phyloP scores from a whole-genome alignment of 2,888 invertebrate genomes.

The Drosophila dives region DNA sequence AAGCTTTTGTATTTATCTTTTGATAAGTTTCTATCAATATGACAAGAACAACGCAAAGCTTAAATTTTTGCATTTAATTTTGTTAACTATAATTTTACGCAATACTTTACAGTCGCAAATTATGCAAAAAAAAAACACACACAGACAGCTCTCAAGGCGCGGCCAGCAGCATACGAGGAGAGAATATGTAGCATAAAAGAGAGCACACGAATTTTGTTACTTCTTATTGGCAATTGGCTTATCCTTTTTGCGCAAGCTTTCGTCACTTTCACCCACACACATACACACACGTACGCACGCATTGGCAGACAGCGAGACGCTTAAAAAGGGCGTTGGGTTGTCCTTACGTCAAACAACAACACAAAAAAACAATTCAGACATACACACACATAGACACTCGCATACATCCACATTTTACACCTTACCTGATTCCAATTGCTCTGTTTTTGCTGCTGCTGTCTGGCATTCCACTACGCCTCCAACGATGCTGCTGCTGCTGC shows the following conservation, averaged over 20 bases:
- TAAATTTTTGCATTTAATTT: conserved; percentile 32
- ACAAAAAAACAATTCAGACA: conserved; percentile 24
- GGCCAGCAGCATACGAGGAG: conserved; percentile 37
- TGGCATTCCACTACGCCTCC: conserved; percentile 63
- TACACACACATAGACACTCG: conserved; percentile 4
- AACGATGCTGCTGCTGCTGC: conserved; percentile 51
- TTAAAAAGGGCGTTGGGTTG: conserved; percentile 69
- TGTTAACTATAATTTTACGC: conserved; percentile 44
- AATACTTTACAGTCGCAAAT: conserved; percentile 31
- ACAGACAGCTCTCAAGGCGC: conserved; percentile 30
- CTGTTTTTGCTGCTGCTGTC: conserved; percentile 44
- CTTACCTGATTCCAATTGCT: conserved; percentile 62
- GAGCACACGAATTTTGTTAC: conserved; percentile 27
- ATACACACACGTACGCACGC: conserved; percentile 25
- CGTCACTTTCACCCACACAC: conserved; percentile 67
- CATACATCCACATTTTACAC: conserved; percentile 33
- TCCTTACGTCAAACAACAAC: conserved; percentile 51
- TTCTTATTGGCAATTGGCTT: conserved; percentile 52
- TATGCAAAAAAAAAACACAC: conserved; percentile 24
- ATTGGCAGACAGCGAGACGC: conserved; percentile 73
- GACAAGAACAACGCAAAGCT: conserved; percentile 9
- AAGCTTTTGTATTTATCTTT: conserved; percentile 26
- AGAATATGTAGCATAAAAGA: conserved; percentile 17
- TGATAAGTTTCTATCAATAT: conserved; percentile 33
- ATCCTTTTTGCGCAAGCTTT: conserved; percentile 65